phyloP scores from a whole-genome alignment of 2,113 vertebrate species.

The Malurus cyaneus region DNA sequence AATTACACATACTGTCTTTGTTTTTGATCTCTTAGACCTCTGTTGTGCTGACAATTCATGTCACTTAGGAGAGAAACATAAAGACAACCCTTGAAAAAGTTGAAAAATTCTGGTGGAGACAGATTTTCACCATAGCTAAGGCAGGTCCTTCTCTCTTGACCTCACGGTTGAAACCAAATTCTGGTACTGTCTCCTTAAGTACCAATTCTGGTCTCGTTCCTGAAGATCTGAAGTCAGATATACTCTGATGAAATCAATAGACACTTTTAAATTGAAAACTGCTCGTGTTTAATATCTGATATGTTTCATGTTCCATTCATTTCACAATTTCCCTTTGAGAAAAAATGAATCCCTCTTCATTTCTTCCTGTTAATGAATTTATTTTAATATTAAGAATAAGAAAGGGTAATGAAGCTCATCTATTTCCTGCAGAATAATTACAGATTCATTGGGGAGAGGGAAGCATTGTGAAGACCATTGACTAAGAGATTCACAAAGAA shows the following conservation, averaged over 20 bases:
- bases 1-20: not conserved
- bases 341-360: not conserved
- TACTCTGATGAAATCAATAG: not conserved
- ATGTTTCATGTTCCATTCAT: not conserved
- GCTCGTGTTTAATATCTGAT: not conserved
- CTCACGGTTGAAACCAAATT: not conserved
- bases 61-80: not conserved
- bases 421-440: constrained; percentile 30
- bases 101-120: not conserved
- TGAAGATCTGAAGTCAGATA: not conserved
- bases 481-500: not conserved
- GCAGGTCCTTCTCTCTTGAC: not conserved
- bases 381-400: not conserved
- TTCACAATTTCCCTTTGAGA: not conserved
- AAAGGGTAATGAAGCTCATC: not conserved
- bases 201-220: not conserved
- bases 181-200: not conserved
- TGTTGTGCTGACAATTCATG: not conserved
- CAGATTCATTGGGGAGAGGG: not conserved
- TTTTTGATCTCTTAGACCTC: not conserved
- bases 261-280: not conserved
- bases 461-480: not conserved
- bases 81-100: not conserved
- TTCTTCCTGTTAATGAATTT: constrained; percentile 7
- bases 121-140: rapidly evolving